Base-by-base conservation (phyloP, 2,797 vertebrate genomes). In the Cossypha caffra region DNA sequence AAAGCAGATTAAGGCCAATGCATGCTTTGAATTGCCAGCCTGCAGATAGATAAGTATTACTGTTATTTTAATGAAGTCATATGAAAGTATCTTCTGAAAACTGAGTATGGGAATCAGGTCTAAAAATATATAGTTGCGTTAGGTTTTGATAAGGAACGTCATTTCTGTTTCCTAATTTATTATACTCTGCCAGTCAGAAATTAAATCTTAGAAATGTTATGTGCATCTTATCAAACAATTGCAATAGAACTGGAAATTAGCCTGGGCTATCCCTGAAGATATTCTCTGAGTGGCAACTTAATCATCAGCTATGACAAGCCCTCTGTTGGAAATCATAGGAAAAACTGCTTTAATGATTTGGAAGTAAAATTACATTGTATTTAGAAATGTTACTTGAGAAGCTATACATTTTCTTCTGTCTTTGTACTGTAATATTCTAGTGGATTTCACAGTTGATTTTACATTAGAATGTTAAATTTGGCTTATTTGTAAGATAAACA, bases 11-110 rank as follows among this genome's bases (percentile, higher is more conserved):
- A 86, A 93, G 62, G 85, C 43, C 55, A 96, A n/a, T 10, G 19
- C 38, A 47, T 75, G 64, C 93, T 97, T 96, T 91, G 80, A 91
- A 88, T 89, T 88, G 52, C 74, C 90, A 84, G 64, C 73, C 88
- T 96, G 90, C 51, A 79, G 82, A 95, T 58, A 89, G 74, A 25
- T 68, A 90, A 94, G 67, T 72, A 66, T 90, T 94, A 51, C 51
- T 3, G 5, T 67, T 87, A 91, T 75, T 95, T 69, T 63, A 81
- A 76, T 77, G n/a, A 92, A 94, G 45, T 51, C 37, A 29, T 28
- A 64, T 71, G 55, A 87, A 93, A 74, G 40, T 63, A 10, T 62
- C 47, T 91, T 83, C 61, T 92, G 71, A 85, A 96, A 86, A 29
- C 28, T 69, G 31, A 75, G 20, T 73, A 40, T 85, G 58, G 52